Base-by-base conservation (phyloP, 92 coral and sea anemone genomes). In the Zoanthus sociatus region DNA sequence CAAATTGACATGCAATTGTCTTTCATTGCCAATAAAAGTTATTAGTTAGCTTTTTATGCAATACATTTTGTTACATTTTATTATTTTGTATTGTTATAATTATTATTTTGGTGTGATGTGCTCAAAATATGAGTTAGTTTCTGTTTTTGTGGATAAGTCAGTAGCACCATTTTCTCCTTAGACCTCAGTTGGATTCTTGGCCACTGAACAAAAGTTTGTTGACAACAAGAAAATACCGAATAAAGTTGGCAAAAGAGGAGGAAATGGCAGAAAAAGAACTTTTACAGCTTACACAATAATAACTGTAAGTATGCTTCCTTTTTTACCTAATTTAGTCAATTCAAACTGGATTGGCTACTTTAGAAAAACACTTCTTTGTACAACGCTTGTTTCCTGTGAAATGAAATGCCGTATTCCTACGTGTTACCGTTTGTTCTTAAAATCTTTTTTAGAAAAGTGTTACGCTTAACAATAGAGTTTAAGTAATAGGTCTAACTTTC, bases 201-300 rank as follows among this genome's bases (percentile, higher is more conserved):
- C 5, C 61, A 30, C 11, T 0, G 26, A 73, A 17, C 1, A 17
- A 13, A 37, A 18, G 71, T 54, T 44, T 81, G 75, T 81, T 66
- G 85, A 81, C 85, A 81, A 66, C 75, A 37, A 7, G 74, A 81
- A 81, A 64, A 81, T 81, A 44, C 51, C 3, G 45, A 37, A 47
- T 63, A 81, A 66, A 32, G 15, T 46, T 11, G 18, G 7, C 26
- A 45, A 45, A 18, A 44, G 55, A 21, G 63, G 73, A 31, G 72
- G 54, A 45, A 79, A 81, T 81, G 44, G 17, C 30, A 15, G n/a
- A 21, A n/a, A 26, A 81, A 12, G 45, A 50, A 70, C 74, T 64
- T 66, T 60, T 56, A 46, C 74, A 6, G 58, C 17, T 78, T 61
- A 44, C 42, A 71, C 15, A 26, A 69, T 15, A 69, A 26, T 12